Base-by-base conservation (phyloP, 1,140 invertebrate species). In the Macrosteles quadrilineatus region DNA sequence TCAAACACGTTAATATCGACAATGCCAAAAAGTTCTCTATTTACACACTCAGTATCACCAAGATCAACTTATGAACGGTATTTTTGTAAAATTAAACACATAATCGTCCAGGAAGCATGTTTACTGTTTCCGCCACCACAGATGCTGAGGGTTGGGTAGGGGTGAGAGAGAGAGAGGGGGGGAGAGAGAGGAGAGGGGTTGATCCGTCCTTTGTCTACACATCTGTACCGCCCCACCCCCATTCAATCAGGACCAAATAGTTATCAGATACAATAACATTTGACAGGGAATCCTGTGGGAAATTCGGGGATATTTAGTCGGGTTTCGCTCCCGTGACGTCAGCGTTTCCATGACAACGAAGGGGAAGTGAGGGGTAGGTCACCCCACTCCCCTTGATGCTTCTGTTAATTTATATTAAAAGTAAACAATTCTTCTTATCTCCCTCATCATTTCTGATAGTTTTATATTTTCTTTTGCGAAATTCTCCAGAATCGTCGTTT, bases 231-330 rank as follows among this genome's bases (percentile, higher is more conserved):
- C 32, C 32, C 32, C 32, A 4, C 32, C 21, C 47, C 17, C 27
- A 27, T 59, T 59, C 55, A 59, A 59, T 59, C 55, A 59, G 55
- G 47, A 50, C 47, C 14, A 21, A 50, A 50, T 59, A 59, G 55
- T 59, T 59, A 59, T 59, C 55, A 59, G 55, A 59, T 59, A 59
- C 47, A 50, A 50, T 59, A 59, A 59, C 55, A 59, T 59, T 59
- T 25, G 55, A 59, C 23, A 23, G 55, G 55, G 55, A 59, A 59
- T 59, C 23, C 55, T 4, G 14, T 12, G 55, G 55, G 55, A 59
- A 59, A 59, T 50, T 59, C 27, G 21, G 55, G 55, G 55, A 6
- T 59, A 59, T 59, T 59, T 59, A 23, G 19, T 19, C 9, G 36
- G 36, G 36, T 43, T 43, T 9, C 17, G 17, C 36, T 11, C 19